These are phyloP conservation scores for Acanthaster planci DNA, from an alignment of 35 echinoderm and acorn worm species.

Conservation along the genomic window DNA sequence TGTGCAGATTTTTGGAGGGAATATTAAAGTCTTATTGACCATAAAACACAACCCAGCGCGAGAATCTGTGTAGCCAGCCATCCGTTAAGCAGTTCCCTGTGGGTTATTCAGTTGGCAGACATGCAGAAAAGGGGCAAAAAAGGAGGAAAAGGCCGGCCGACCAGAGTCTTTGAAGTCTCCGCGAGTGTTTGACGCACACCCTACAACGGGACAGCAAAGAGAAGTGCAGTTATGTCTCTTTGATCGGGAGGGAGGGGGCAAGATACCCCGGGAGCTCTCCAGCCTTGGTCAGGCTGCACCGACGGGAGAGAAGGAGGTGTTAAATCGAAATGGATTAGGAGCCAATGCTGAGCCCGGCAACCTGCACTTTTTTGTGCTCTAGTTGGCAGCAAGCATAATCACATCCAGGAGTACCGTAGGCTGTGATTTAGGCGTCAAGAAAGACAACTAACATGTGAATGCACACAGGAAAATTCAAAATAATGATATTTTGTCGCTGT, in stretches of 20 bases:
- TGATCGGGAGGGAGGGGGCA: not conserved
- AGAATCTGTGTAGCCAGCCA: conserved; percentile 13
- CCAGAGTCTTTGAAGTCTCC: not conserved
- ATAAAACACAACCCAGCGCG: conserved; percentile 5
- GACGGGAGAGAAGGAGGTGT: not conserved
- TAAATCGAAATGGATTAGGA: conserved; percentile 12
- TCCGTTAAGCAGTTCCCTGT: conserved; percentile 20
- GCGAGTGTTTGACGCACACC: conserved; percentile 15
- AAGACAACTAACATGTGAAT: too few relatives aligned
- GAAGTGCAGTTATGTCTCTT: not conserved
- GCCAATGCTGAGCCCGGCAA: not conserved
- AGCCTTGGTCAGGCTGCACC: not conserved
- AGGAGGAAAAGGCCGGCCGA: not conserved
- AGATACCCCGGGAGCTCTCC: not conserved
- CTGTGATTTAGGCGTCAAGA: not conserved
- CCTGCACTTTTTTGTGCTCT: not conserved
- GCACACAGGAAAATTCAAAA: too few relatives aligned
- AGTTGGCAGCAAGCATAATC: not conserved
- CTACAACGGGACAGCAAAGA: not conserved
- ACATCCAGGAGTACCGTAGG: not conserved
- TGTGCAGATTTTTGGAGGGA: not conserved
- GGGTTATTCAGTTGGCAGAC: conserved; percentile 22
- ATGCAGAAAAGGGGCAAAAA: not conserved
- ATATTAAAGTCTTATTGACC: conserved; percentile 24
- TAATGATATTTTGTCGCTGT: too few relatives aligned